Evolutionary conservation across 1,140 invertebrate species (phyloP).

Genomic region (Coenobita brevimanus): DNA sequence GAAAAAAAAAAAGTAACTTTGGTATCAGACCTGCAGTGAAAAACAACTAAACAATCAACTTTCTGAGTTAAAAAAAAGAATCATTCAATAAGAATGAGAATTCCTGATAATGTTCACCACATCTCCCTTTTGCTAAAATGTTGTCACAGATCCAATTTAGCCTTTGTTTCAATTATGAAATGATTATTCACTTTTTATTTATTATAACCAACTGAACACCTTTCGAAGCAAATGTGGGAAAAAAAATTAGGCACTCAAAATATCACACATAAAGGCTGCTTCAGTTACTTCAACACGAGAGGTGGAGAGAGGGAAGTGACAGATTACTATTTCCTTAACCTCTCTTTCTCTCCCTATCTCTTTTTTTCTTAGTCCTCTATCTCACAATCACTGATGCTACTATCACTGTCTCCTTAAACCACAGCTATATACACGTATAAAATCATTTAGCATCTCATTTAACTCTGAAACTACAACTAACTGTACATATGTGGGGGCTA

Average conservation of each 20-base stretch:
- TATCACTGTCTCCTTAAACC: neutral
- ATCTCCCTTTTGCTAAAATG: too few species aligned
- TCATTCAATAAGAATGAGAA: neutral
- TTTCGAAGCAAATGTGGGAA: neutral
- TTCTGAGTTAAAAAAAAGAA: neutral
- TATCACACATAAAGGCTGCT: slow-evolving; percentile 58
- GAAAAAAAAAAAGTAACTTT: neutral
- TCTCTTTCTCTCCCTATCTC: slow-evolving; percentile 19
- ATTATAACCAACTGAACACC: slow-evolving; percentile 1
- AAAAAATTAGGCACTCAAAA: slow-evolving; percentile 50
- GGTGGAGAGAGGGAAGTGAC: neutral
- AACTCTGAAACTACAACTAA: slow-evolving; percentile 41
- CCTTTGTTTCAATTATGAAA: neutral
- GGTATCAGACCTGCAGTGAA: slow-evolving; percentile 19
- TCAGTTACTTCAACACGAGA: neutral
- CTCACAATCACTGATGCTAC: slow-evolving; percentile 1
- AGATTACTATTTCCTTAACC: neutral
- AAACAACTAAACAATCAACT: too few species aligned
- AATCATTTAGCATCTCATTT: too few species aligned
- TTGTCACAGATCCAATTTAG: neutral
- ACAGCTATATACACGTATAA: neutral
- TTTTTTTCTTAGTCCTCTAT: neutral
- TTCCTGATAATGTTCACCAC: too few species aligned
- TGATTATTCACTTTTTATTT: slow-evolving; percentile 9
- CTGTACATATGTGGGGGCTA: slow-evolving; percentile 25